Evolutionary conservation across 2,888 invertebrate species (phyloP).

Genomic region (Papilio elwesi): DNA sequence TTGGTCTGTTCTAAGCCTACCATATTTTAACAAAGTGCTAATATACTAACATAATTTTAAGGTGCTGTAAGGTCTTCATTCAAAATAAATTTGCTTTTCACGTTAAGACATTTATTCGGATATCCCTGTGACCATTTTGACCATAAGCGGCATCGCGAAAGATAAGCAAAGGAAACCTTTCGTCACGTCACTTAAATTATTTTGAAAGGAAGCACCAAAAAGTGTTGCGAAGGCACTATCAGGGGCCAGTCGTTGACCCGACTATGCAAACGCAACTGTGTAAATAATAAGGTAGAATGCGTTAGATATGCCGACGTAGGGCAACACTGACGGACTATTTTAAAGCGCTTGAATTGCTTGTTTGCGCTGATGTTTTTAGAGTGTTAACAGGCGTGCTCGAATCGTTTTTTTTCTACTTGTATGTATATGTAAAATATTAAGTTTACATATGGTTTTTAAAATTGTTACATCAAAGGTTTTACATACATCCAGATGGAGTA

Average conservation of each 20-base stretch:
- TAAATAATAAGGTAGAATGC: constrained; percentile 21
- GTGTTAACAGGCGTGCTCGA: constrained; percentile 1
- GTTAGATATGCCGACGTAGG: constrained; percentile 24
- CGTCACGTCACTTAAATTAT: not conserved
- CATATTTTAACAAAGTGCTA: too few species aligned
- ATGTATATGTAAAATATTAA: too few species aligned
- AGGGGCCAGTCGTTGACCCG: constrained; percentile 34
- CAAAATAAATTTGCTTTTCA: too few species aligned
- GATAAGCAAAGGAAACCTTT: not conserved
- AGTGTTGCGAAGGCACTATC: constrained; percentile 11
- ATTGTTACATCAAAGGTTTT: too few species aligned
- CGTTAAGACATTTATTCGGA: not conserved
- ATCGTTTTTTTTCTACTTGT: not conserved
- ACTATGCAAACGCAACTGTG: constrained; percentile 29
- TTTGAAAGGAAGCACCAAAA: constrained; percentile 7
- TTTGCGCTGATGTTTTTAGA: constrained; percentile 17
- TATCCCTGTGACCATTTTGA: not conserved
- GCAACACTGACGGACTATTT: not conserved
- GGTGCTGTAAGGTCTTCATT: too few species aligned
- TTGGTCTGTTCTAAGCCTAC: too few species aligned
- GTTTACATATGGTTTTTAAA: too few species aligned
- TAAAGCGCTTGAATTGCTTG: constrained; percentile 15
- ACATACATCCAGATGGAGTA: too few species aligned
- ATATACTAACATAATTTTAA: too few species aligned
- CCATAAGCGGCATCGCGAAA: not conserved